A percentile compares a stretch with the other conserved stretches of the same genome.
Evolutionary conservation across 2,888 invertebrate species (phyloP).

Genomic region (Enchytraeus crypticus): DNA sequence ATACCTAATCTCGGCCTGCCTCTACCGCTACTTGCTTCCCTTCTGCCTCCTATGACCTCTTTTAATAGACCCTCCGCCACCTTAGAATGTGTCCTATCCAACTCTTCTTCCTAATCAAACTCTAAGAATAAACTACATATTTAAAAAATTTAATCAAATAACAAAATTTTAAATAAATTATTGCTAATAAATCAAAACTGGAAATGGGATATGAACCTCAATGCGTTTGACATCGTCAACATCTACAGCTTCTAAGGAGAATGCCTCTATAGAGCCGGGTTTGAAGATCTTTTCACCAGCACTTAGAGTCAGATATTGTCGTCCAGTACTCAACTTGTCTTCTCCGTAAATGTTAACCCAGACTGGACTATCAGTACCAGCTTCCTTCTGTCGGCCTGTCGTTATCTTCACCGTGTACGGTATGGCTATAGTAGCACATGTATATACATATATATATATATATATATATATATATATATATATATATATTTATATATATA

Average conservation of each 20-base stretch:
- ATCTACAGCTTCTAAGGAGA: constrained; percentile 46
- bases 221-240: constrained; percentile 43
- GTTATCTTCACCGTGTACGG: constrained; percentile 44
- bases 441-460: background rate
- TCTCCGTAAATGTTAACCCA: constrained; percentile 42
- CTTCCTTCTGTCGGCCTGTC: constrained; percentile 45
- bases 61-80: too few relatives aligned
- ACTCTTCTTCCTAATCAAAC: too few relatives aligned
- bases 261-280: constrained; percentile 43
- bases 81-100: too few relatives aligned
- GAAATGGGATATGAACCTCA: too few relatives aligned
- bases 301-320: constrained; percentile 39
- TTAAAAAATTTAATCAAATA: background rate
- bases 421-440: constrained; percentile 33
- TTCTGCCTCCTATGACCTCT: too few relatives aligned
- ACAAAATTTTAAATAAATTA: background rate
- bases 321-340: constrained; percentile 35
- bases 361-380: constrained; percentile 43
- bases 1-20: too few relatives aligned
- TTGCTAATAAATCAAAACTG: too few relatives aligned
- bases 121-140: background rate
- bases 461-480: background rate
- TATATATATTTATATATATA: background rate
- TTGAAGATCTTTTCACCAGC: constrained; percentile 39
- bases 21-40: too few relatives aligned